Evolutionary conservation across 2,113 vertebrate species (phyloP), one percentile per base, ranked within the genome.

Genomic region (Myrmophylax atrothorax): DNA sequence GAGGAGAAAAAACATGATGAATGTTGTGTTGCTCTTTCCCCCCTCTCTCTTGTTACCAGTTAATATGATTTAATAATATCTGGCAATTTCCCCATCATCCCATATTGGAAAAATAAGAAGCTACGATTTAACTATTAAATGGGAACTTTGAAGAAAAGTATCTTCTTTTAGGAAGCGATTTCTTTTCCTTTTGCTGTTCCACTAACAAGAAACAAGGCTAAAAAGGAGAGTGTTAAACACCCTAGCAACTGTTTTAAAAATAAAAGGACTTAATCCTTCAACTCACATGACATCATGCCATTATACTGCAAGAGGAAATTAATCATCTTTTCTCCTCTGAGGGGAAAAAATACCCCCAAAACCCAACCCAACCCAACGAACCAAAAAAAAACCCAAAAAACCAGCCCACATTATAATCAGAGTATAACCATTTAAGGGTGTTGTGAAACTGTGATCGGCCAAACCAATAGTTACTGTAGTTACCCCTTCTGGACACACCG

Each of bases 231-330:
- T 67, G 58, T 79, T 74, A 93, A 82, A 90, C 29, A 67, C 25
- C 76, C 85, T 90, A 83, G 67, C 80, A 91, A 95, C 58, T 91
- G 50, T 66, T 97, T 95, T 83, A 90, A 94, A 97, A 95, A 93
- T 78, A 56, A 89, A 62, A 75, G 72, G 64, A 77, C 73, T 95
- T 84, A 70, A 91, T 92, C 93, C 80, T 95, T 63, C 89, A 97
- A 73, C 84, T 81, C 89, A 75, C 50, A 84, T 94, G 53, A 82
- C 82, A 93, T 83, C 25, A 63, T 80, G 49, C 69, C 74, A 94
- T 84, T 91, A 95, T 56, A 89, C 68, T 93, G 92, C 84, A 95
- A 87, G 60, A 81, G 82, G 63, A 94, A 97, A 95, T 81, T 91
- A 94, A 97, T 90, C 84, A 91, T 67, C 90, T 93, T 92, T 83